Evolutionary conservation across 2,113 vertebrate genomes (phyloP).

Genomic region (Chaetops frenatus): DNA sequence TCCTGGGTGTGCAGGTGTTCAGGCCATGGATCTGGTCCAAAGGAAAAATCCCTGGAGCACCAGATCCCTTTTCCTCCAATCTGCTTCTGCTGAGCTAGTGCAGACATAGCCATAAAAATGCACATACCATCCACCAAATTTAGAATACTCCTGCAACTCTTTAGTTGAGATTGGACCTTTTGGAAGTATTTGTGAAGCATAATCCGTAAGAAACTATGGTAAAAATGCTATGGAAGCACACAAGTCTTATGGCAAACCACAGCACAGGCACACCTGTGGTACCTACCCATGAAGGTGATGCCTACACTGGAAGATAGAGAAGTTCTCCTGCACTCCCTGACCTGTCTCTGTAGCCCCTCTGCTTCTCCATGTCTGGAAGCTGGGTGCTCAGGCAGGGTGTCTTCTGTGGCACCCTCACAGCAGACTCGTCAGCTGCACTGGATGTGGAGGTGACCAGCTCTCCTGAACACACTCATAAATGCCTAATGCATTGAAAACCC

Average conservation of each 20-base stretch:
- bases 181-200: background rate
- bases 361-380: background rate
- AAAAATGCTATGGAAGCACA: background rate
- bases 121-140: background rate
- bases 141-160: background rate
- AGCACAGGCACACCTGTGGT: background rate
- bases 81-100: background rate
- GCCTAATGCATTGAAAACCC: background rate
- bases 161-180: background rate
- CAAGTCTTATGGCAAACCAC: background rate
- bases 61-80: background rate
- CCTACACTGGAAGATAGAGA: background rate
- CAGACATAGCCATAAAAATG: background rate
- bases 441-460: background rate
- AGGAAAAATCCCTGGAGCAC: background rate
- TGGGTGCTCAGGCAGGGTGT: rapidly evolving
- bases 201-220: background rate
- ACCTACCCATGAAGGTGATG: background rate
- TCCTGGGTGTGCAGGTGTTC: background rate
- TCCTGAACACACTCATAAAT: background rate
- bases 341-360: background rate
- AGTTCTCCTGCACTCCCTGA: background rate
- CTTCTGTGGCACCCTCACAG: background rate
- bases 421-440: background rate
- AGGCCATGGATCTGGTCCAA: background rate